phyloP scores from a whole-genome alignment of 2,113 vertebrate genomes.

The Salvelinus fontinalis region DNA sequence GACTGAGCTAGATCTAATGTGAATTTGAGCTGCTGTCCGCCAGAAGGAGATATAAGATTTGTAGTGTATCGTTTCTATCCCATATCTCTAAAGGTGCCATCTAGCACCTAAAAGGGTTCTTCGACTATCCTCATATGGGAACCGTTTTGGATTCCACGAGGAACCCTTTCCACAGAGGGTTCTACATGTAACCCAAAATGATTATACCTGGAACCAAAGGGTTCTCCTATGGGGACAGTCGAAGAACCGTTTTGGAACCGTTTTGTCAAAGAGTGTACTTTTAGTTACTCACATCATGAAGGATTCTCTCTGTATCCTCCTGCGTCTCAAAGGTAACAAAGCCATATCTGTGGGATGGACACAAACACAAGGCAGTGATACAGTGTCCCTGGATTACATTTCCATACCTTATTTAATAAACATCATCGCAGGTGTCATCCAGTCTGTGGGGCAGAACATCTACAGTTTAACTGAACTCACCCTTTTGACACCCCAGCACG shows the following conservation, averaged over 20 bases:
- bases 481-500: conserved; percentile 84
- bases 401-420: neutral
- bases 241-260: neutral
- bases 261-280: neutral
- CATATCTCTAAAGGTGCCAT: neutral
- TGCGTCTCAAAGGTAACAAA: conserved; percentile 87
- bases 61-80: neutral
- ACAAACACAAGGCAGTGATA: neutral
- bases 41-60: too few species aligned
- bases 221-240: too few species aligned
- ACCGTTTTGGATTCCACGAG: too few species aligned
- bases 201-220: too few species aligned
- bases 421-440: neutral
- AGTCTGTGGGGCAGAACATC: neutral
- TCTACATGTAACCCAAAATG: too few species aligned
- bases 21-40: too few species aligned
- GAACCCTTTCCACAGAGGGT: too few species aligned
- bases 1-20: too few species aligned
- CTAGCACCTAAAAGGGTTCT: too few species aligned
- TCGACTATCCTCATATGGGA: too few species aligned
- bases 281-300: conserved; percentile 77
- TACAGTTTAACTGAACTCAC: conserved; percentile 55
- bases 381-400: neutral
- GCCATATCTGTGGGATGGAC: conserved; percentile 77
- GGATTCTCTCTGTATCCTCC: conserved; percentile 85